Base-by-base conservation (phyloP, 2,797 vertebrate genomes). In the Rhincodon typus region DNA sequence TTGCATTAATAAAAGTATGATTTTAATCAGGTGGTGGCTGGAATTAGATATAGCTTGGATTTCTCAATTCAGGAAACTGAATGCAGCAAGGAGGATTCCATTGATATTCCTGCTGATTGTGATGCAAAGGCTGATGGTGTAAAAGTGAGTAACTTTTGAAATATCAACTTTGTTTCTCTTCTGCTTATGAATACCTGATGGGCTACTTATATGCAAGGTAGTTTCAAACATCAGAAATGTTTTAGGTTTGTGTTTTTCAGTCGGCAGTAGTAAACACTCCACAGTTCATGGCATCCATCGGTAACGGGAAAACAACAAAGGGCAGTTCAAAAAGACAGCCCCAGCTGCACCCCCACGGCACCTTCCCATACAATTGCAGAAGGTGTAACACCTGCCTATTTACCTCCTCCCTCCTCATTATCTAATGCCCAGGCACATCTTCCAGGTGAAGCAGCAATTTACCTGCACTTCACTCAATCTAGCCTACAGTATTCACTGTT, bases 1-100 rank as follows among this genome's bases (percentile, higher is more conserved):
- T 30, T 95, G 13, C 17, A 77, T 50, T 77, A 5, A 69, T 93
- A 23, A 69, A 69, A 19, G 10, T 46, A 46, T 50, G 5, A 34
- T 77, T 77, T 53, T 17, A 53, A n/a, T 69, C 90, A 95, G 94
- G 70, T 95, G 70, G 94, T 95, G 27, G 30, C 70, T 95, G 94
- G 94, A 95, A 8, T 53, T 0, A 21, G 0, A 23, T 95, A 95
- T 4, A 4, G 0, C 34, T 21, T 95, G 46, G 2, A 2, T 0
- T 95, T 95, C 67, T 21, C 15, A 27, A 34, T 69, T 0, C 30
- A 23, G 30, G 94, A 95, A 21, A 77, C 70, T 8, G 94, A 74
- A 77, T 95, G 94, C 23, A 57, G 69, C 46, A 95, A 77, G 50
- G 66, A 42, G 34, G 12, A 50, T 34, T 10, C 46, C 77, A 69